Conservation (phyloP, 2,113 vertebrate genomes). For the Parus major region DNA sequence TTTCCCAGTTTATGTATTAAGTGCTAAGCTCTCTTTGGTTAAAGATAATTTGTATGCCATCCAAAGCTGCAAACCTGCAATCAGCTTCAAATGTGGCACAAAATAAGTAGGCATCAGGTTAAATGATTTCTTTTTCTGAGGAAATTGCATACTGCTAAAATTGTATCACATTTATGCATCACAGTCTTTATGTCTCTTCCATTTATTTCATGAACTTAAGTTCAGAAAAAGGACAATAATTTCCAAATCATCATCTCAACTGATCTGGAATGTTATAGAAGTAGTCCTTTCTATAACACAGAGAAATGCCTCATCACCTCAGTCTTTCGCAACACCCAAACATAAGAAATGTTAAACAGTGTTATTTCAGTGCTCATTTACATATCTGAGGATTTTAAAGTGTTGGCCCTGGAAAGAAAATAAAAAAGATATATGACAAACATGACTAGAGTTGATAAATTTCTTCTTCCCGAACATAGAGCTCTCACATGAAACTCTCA, state of each 20-base stretch:
- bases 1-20: neutral
- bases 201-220: neutral
- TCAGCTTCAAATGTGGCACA: neutral
- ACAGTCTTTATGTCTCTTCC: neutral
- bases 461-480: neutral
- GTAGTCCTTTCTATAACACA: neutral
- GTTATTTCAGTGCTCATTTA: neutral
- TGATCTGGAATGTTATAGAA: neutral
- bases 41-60: neutral
- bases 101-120: neutral
- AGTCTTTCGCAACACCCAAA: neutral
- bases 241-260: neutral
- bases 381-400: neutral
- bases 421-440: neutral
- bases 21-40: neutral
- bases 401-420: neutral
- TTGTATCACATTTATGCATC: neutral
- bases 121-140: neutral
- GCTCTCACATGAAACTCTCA: neutral
- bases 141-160: neutral
- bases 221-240: neutral
- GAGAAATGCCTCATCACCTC: neutral
- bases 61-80: neutral
- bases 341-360: neutral
- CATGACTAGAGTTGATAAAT: neutral